Evolutionary conservation across 1,140 invertebrate genomes (phyloP).

Genomic region (Drosophila triauraria): DNA sequence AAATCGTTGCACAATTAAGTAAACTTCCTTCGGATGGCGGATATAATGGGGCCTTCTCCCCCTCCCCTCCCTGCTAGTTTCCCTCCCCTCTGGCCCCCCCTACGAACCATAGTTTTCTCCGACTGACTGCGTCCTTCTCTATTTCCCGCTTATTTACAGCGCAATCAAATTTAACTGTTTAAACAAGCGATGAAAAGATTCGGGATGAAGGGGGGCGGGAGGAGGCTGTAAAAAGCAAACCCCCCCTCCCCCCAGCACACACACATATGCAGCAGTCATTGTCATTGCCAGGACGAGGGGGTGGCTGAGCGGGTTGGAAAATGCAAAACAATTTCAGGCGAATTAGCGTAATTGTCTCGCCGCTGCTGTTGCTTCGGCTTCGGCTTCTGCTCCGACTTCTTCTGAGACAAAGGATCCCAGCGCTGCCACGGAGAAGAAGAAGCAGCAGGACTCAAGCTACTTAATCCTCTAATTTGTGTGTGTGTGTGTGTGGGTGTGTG

Average conservation of each 20-base stretch:
- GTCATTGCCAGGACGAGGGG: constrained; percentile 30
- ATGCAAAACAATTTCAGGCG: constrained; percentile 58
- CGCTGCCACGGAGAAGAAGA: constrained; percentile 17
- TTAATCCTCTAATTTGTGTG: constrained; percentile 62
- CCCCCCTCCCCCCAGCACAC: not conserved
- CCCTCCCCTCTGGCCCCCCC: not conserved
- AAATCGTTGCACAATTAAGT: constrained; percentile 48
- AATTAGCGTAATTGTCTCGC: constrained; percentile 82
- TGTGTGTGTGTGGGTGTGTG: constrained; percentile 20
- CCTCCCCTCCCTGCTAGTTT: too few relatives aligned
- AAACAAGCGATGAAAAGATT: constrained; percentile 77
- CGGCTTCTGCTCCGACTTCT: constrained; percentile 28
- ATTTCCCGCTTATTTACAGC: constrained; percentile 64
- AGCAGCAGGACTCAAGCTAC: constrained; percentile 78
- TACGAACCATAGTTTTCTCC: constrained; percentile 20
- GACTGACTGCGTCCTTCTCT: constrained; percentile 8
- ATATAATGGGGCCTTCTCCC: constrained; percentile 22
- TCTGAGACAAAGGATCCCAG: constrained; percentile 28
- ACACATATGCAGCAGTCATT: constrained; percentile 48
- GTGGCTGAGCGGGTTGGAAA: constrained; percentile 20
- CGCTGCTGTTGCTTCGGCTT: constrained; percentile 60
- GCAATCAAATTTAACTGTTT: constrained; percentile 79
- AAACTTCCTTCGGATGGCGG: constrained; percentile 33
- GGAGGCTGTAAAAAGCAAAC: too few relatives aligned
- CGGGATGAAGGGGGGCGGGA: not conserved